Evolutionary conservation across 2,797 vertebrate genomes (phyloP), one percentile per base, ranked within the genome.

Genomic region (Gymnoscopelus braueri): DNA sequence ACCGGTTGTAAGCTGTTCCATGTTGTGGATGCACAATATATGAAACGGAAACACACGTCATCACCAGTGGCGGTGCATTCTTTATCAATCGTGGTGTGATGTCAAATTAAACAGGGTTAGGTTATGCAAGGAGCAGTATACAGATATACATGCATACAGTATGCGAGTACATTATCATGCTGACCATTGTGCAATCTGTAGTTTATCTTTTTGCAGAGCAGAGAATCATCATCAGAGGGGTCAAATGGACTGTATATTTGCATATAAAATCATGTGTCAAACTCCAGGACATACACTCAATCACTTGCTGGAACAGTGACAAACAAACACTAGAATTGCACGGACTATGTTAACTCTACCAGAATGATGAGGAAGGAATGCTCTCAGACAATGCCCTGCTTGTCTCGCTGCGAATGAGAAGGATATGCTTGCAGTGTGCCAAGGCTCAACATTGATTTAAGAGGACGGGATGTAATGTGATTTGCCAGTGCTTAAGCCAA

Each of bases 401-500:
- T 74, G 71, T 73, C 68, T 75, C 75, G 57, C 76, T 71, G 66
- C 71, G 73, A 78, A 84, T 74, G 74, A 79, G 79, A 87, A 64
- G 70, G 69, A 69, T 73, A 67, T 75, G 69, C 72, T 72, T 64
- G 66, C 61, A 57, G 58, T 60, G 59, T 77, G 76, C 78, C 74
- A 83, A 83, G 3, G 71, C 69, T 78, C 61, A 76, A 71, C 70
- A 82, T 83, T 84, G 78, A 75, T 83, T 77, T 75, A 82, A 85
- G 70, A 74, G 72, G 81, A 77, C 79, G 79, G 71, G 65, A 64
- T 76, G 69, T 83, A 82, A 84, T 81, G 78, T 74, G 78, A 84
- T 84, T 83, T 85, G 69, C 77, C 54, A 61, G 44, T 55, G 65
- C 74, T 84, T 79, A 80, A 74, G 65, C 70, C 69, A 47, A 66